Evolutionary conservation across 2,113 vertebrate genomes (phyloP), one percentile per base, ranked within the genome.

Genomic region (Carassius auratus): DNA sequence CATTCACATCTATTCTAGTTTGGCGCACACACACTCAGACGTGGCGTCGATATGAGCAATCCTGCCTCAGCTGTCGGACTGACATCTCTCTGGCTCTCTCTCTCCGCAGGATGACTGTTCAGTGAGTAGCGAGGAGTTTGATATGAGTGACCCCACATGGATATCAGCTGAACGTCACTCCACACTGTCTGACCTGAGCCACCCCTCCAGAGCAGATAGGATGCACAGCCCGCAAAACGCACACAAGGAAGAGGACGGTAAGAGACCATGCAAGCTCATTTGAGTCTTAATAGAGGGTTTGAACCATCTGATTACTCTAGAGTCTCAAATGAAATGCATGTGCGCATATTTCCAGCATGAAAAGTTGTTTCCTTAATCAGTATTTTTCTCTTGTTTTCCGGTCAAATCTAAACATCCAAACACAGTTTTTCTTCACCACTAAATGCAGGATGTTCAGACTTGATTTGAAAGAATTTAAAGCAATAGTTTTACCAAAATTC

Each of bases 131-230:
- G 96, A 97, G 93, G 96, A 98, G 93, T 96, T 96, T 94, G 97
- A 99, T 93, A 98, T 99, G 98, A 99, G 96, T 62, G 97, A 99
- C 94, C 93, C 97, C 95, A 94, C 97, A 94, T 99, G 98, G 98
- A 96, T 96, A 95, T 95, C 96, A 94, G 95, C 97, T 95, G 97
- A 99, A 92, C 96, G 96, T 93, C 96, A 96, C 92, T 95, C 95
- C 93, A 92, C 96, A 86, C 92, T 92, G 89, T 93, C 95, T 77
- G 96, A 96, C 92, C 95, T 96, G 92, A 97, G 95, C 90, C 96
- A 95, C 62, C 94, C 95, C 84, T 93, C 91, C 88, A 96, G 96
- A 92, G 94, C 94, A 89, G 96, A 97, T 90, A 97, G 96, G 94
- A 98, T 98, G 97, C 96, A 96, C 92, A 98, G 97, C 91, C 96